Base-by-base conservation (phyloP, 2,113 vertebrate species). In the Galbula dea region DNA sequence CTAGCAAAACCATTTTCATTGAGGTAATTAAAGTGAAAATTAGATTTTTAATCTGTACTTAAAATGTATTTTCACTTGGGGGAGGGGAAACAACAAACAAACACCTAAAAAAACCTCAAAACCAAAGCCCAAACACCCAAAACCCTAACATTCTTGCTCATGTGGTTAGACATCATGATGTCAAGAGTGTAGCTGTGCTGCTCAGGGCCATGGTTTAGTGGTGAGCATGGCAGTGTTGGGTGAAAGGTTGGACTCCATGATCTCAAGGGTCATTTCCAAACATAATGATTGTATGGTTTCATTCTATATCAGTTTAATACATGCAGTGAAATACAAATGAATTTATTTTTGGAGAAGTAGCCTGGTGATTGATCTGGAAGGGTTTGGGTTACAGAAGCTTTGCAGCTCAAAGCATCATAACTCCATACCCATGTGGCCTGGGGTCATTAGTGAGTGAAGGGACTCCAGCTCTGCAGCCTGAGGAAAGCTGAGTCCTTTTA, bases 391-490 rank as follows among this genome's bases (percentile, higher is more conserved):
- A 15, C 12, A 34, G 77, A 39, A 58, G 59, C 30, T 36, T 39
- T 65, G 21, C 37, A 58, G 27, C 24, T 51, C 32, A 4, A 8
- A 66, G 36, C 1, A 1, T 57, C 37, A 5, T 17, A 51, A 26
- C 76, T 57, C 52, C 21, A 12, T 23, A 15, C 20, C 7, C 9
- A 3, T 2, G 0, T 23, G 30, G 59, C 54, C 48, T 62, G 30
- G 22, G 27, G 59, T 0, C 7, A 19, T 57, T 2, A 12, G 58
- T 5, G 36, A 67, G 54, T 0, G 0, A 34, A 61, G 43, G 9
- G 58, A 20, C 41, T 67, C 29, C 15, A 43, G 34, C 75, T 55
- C 46, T 51, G 69, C 58, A 66, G 69, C 74, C 46, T 49, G 23
- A 30, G 36, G 52, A 55, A 72, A 9, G 15, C 10, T 65, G 68